A percentile compares a stretch with the other conserved stretches of the same genome.
Evolutionary conservation across 2,888 invertebrate species (phyloP).

Genomic region (Pycnomerus fuliginosus): DNA sequence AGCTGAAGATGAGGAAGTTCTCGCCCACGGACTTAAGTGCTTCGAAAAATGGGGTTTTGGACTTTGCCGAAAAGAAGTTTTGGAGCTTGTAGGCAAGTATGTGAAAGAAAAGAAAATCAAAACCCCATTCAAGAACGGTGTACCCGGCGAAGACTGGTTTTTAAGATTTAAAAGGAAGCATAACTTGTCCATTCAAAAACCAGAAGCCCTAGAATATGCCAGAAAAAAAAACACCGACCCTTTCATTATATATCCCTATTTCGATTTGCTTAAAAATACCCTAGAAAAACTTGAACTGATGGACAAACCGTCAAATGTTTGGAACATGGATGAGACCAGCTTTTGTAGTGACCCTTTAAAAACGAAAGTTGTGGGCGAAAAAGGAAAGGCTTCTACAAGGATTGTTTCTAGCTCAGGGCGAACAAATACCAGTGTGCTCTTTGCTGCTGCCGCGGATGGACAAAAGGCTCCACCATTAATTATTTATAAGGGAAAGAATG

Average conservation of each 20-base stretch:
- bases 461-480: slow-evolving; percentile 8
- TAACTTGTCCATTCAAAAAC: not conserved
- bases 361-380: slow-evolving; percentile 16
- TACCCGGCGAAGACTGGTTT: no score
- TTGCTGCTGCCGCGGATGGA: slow-evolving; percentile 25
- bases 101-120: no score
- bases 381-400: slow-evolving; percentile 14
- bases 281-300: not conserved
- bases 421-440: slow-evolving; percentile 34
- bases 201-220: not conserved
- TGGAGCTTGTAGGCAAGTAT: no score
- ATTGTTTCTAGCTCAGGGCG: slow-evolving; percentile 33
- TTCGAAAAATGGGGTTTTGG: no score
- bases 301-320: slow-evolving; percentile 7
- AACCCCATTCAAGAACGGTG: no score
- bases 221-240: slow-evolving; percentile 2
- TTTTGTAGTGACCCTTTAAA: slow-evolving; percentile 13
- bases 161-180: not conserved
- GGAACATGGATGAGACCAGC: slow-evolving; percentile 19
- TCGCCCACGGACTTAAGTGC: no score
- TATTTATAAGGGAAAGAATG: slow-evolving; percentile 18
- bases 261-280: not conserved
- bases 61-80: no score
- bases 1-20: no score
- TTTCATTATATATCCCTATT: not conserved